Percentiles rank a stretch among this genome's conserved stretches.
phyloP scores from a whole-genome alignment of 1,140 invertebrate genomes.

The Tribolium madens region DNA sequence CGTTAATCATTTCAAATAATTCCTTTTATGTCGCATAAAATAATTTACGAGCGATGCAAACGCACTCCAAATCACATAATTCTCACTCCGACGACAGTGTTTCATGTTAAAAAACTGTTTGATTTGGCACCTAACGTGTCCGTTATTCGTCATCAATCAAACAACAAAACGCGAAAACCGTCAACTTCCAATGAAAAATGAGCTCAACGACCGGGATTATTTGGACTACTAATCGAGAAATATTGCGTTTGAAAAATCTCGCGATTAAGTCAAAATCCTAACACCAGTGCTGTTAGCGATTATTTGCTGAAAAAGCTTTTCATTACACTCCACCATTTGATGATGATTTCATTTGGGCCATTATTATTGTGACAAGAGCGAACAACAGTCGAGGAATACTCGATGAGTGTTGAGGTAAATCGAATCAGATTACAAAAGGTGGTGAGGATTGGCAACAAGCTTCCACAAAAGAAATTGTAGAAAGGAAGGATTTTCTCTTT shows the following conservation, averaged over 20 bases:
- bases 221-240: constrained; percentile 25
- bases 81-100: constrained; percentile 9
- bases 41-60: not conserved
- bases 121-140: constrained; percentile 35
- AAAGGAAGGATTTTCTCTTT: too few relatives aligned
- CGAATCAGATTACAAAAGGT: not conserved
- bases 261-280: not conserved
- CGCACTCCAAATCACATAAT: not conserved
- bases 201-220: constrained; percentile 37
- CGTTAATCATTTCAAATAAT: not conserved
- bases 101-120: constrained; percentile 37
- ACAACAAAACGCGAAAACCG: constrained; percentile 33
- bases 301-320: constrained; percentile 26
- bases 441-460: too few relatives aligned
- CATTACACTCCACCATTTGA: constrained; percentile 11
- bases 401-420: not conserved
- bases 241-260: constrained; percentile 10
- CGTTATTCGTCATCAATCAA: constrained; percentile 25
- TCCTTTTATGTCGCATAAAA: not conserved
- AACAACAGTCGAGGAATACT: constrained; percentile 10
- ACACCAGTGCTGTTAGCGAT: constrained; percentile 39
- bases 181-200: constrained; percentile 46
- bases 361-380: constrained; percentile 25
- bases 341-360: constrained; percentile 18
- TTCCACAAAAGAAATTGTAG: too few relatives aligned